These are phyloP conservation scores for Melanotaenia maccullochi DNA, from an alignment of 2,797 vertebrate genomes.

Conservation along the genomic window DNA sequence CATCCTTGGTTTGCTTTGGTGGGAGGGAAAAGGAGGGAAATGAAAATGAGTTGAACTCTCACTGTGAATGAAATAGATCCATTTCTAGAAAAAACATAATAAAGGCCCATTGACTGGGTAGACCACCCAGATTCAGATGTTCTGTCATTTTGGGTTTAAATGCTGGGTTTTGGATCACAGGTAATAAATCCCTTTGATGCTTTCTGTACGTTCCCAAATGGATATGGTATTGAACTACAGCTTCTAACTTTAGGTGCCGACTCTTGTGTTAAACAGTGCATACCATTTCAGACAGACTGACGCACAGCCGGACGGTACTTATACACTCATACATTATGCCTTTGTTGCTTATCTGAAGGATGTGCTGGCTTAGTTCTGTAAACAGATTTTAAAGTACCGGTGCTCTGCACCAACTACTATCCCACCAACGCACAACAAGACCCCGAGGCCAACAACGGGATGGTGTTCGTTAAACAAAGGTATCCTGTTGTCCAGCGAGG, in stretches of 20 bases:
- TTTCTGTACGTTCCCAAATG: background rate
- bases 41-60: conserved; percentile 68
- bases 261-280: conserved; percentile 62
- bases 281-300: conserved; percentile 43
- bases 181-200: background rate
- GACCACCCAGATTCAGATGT: conserved; percentile 33
- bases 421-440: conserved; percentile 33
- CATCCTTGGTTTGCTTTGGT: background rate
- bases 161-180: background rate
- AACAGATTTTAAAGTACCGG: conserved; percentile 54
- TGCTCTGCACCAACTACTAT: conserved; percentile 44
- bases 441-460: conserved; percentile 74
- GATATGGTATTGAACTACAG: conserved; percentile 5
- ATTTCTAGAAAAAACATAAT: conserved; percentile 76
- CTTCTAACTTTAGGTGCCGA: conserved; percentile 36
- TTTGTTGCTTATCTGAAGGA: conserved; percentile 66
- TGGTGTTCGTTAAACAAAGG: conserved; percentile 83
- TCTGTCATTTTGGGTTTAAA: conserved; percentile 25
- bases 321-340: conserved; percentile 47
- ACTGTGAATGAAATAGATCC: conserved; percentile 79
- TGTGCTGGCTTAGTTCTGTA: conserved; percentile 58
- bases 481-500: conserved; percentile 86
- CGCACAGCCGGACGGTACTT: conserved; percentile 46
- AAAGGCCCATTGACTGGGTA: conserved; percentile 83
- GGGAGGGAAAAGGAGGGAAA: conserved; percentile 46